These are phyloP conservation scores for Macrocentrus cingulum DNA, from an alignment of 1,140 invertebrate genomes.

Conservation along the genomic window DNA sequence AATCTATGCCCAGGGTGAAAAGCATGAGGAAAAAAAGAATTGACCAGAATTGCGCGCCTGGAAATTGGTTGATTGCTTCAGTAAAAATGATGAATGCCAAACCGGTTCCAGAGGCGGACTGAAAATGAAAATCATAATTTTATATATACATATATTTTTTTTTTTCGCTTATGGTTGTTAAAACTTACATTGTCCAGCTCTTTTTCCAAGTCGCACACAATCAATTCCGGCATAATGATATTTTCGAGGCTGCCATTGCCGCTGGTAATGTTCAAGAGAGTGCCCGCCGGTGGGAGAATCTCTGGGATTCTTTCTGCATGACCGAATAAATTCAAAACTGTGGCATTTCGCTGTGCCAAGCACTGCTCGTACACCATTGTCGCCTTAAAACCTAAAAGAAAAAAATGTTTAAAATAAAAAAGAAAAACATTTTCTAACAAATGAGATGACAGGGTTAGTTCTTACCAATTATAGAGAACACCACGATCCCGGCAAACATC, in stretches of 20 bases:
- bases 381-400: slow-evolving; percentile 75
- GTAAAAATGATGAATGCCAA: slow-evolving; percentile 95
- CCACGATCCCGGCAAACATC: slow-evolving; percentile 96
- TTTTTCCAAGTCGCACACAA: slow-evolving; percentile 80
- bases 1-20: slow-evolving; percentile 92
- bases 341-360: slow-evolving; percentile 65
- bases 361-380: slow-evolving; percentile 81
- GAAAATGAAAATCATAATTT: slow-evolving; percentile 25
- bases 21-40: slow-evolving; percentile 95
- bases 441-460: too few species aligned
- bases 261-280: slow-evolving; percentile 60
- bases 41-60: slow-evolving; percentile 91
- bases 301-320: slow-evolving; percentile 54
- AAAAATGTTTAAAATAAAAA: not conserved
- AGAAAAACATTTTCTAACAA: too few species aligned
- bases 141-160: not conserved
- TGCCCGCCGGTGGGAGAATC: slow-evolving; percentile 60
- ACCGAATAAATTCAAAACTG: slow-evolving; percentile 62
- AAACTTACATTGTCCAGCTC: slow-evolving; percentile 84
- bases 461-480: slow-evolving; percentile 93
- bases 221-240: slow-evolving; percentile 66
- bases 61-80: slow-evolving; percentile 95
- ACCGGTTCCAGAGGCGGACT: slow-evolving; percentile 92
- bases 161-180: too few species aligned
- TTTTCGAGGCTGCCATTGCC: slow-evolving; percentile 63